A percentile compares a stretch with the other conserved stretches of the same genome.
Conservation (phyloP, 2,797 vertebrate genomes). For the Odontamblyopus rebecca region DNA sequence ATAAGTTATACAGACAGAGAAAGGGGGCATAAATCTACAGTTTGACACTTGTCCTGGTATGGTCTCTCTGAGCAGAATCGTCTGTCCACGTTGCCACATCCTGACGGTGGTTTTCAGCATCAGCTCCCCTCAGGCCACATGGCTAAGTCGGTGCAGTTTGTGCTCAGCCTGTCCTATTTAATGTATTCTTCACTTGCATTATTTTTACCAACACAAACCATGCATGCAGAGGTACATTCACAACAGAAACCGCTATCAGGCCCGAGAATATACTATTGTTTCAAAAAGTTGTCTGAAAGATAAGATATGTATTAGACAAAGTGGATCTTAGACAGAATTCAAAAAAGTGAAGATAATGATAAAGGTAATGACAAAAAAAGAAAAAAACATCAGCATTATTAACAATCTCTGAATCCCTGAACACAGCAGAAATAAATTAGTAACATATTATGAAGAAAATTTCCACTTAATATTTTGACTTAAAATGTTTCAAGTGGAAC, state of each 20-base stretch:
- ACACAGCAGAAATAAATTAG: too few species aligned
- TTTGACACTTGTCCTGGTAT: slow-evolving; percentile 15
- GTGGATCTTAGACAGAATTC: too few species aligned
- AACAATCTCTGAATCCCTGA: too few species aligned
- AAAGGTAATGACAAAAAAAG: too few species aligned
- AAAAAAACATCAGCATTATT: too few species aligned
- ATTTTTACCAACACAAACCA: slow-evolving; percentile 29
- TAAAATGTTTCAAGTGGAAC: too few species aligned
- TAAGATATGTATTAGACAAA: not conserved
- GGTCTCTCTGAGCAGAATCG: slow-evolving; percentile 26
- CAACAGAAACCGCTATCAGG: not conserved
- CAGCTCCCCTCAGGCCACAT: slow-evolving; percentile 32
- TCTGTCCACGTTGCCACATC: slow-evolving; percentile 45
- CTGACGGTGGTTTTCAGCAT: slow-evolving; percentile 42
- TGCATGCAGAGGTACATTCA: not conserved
- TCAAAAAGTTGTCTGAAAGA: not conserved
- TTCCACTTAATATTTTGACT: too few species aligned
- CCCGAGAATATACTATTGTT: not conserved
- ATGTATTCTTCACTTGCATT: slow-evolving; percentile 26
- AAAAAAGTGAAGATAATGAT: too few species aligned
- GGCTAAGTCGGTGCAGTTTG: slow-evolving; percentile 36
- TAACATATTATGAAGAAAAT: too few species aligned
- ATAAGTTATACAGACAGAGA: not conserved
- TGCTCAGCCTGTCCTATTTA: slow-evolving; percentile 33
- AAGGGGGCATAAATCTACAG: slow-evolving; percentile 8